These are phyloP conservation scores for Drosophila seclusa DNA, from an alignment of 2,888 invertebrate genomes.

Conservation along the genomic window DNA sequence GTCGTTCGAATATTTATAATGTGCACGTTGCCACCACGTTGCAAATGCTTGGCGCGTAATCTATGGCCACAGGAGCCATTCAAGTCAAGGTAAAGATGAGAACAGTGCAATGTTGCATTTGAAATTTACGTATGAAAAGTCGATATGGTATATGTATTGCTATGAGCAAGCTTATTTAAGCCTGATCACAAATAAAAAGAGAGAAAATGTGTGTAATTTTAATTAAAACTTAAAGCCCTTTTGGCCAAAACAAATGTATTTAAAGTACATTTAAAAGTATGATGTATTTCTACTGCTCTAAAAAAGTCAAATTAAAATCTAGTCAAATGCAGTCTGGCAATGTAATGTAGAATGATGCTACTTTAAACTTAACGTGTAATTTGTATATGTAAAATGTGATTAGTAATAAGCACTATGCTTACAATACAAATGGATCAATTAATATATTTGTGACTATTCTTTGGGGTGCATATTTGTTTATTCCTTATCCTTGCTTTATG, in stretches of 20 bases:
- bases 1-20: constrained; percentile 11
- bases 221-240: background rate
- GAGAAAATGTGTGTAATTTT: background rate
- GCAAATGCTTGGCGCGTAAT: background rate
- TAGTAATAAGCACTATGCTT: background rate
- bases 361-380: constrained; percentile 39
- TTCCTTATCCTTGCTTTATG: background rate
- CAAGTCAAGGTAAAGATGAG: background rate
- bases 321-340: background rate
- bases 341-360: background rate
- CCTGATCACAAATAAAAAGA: background rate
- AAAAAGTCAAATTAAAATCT: background rate
- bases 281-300: too few relatives aligned
- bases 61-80: background rate
- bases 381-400: background rate
- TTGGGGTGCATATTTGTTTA: background rate
- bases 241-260: background rate
- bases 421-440: background rate
- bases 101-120: constrained; percentile 27
- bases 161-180: background rate
- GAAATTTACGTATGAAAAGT: constrained; percentile 38
- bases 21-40: constrained; percentile 32
- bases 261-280: background rate
- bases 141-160: background rate
- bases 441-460: background rate